Base-by-base conservation (phyloP, 53 echinoderm and acorn worm genomes). In the Holothuria scabra region DNA sequence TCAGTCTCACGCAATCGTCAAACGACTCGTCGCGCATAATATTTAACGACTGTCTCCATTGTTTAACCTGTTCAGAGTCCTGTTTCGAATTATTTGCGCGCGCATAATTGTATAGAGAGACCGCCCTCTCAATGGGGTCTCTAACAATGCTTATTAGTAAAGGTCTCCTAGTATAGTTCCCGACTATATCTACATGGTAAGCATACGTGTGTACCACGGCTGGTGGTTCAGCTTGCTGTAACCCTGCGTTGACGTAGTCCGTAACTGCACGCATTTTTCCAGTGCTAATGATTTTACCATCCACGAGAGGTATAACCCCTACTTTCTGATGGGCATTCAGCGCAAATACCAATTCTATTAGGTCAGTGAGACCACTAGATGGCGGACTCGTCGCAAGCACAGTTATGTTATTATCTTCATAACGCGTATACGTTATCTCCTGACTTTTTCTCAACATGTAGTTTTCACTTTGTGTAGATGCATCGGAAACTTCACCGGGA, bases 41-140 rank as follows among this genome's bases (percentile, higher is more conserved):
- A 16, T 78, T 78, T 18, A 78, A 19, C 32, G 78, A 49, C 22
- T 56, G 55, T 56, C 78, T 26, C 78, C 78, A 78, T 78, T 58
- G 58, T 78, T 56, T 55, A 16, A 78, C 31, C 56, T 57, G 56
- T 78, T 78, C 78, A 21, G 56, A 16, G 52, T 78, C 78, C 29
- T 28, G 52, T 3, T 32, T 26, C 8, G 78, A 49, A 57, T 33
- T 78, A 32, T 56, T 78, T 18, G 58, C 78, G 14, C 78, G 56
- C 3, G 78, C 78, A 56, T 57, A 78, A 30, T 78, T 59, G 21
- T 78, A 78, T 5, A 78, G 20, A 5, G 57, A 78, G 29, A 78
- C 78, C 1, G 78, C 78, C 56, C 78, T 78, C 20, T 78, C 57
- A 20, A 78, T 78, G 21, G 78, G 78, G 10, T 78, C 28, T 28